These are phyloP conservation scores for Mionectes olivaceus DNA, from an alignment of 2,797 vertebrate genomes.

Conservation along the genomic window DNA sequence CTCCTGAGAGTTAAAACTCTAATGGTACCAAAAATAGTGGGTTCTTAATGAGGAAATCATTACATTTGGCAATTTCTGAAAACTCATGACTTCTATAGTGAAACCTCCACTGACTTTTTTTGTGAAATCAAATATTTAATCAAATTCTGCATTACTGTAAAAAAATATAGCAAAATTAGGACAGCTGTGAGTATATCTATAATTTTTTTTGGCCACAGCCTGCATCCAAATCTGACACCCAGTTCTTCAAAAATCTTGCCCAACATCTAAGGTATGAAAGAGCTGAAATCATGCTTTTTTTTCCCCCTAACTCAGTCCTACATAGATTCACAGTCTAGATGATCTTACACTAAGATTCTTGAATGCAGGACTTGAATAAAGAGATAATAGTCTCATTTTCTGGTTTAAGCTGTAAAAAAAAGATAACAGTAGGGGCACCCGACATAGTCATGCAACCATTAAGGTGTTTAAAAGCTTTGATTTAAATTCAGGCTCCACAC, in stretches of 20 bases:
- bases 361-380: not conserved
- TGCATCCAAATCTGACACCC: not conserved
- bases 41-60: not conserved
- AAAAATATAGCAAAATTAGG: not conserved
- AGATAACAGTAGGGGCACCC: not conserved
- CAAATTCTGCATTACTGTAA: not conserved
- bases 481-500: not conserved
- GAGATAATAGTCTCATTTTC: not conserved
- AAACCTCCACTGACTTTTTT: not conserved
- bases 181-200: not conserved
- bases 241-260: not conserved
- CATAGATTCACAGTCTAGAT: not conserved
- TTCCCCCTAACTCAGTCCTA: not conserved
- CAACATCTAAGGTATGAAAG: not conserved
- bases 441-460: not conserved
- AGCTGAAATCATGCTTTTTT: not conserved
- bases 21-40: not conserved
- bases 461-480: not conserved
- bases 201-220: not conserved
- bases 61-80: not conserved
- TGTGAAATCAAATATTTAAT: conserved; percentile 15
- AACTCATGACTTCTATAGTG: not conserved
- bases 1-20: not conserved
- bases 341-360: not conserved
- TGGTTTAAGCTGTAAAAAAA: not conserved